phyloP scores from a whole-genome alignment of 2,113 vertebrate genomes.

The Dascyllus trimaculatus region DNA sequence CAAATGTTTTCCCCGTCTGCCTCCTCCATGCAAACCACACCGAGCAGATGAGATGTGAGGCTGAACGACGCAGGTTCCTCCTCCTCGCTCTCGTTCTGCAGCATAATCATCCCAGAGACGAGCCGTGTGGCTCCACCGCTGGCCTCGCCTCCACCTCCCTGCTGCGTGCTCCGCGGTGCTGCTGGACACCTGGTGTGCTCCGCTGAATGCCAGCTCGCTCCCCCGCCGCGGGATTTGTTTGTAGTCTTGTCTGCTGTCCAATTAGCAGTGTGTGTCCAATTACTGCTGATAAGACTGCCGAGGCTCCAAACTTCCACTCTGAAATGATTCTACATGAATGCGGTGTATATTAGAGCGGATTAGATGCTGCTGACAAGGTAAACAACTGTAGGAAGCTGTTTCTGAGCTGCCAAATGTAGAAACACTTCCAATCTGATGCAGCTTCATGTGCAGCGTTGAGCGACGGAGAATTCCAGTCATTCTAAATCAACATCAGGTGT shows the following conservation, averaged over 20 bases:
- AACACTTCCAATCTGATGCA: no score
- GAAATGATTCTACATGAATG: neutral
- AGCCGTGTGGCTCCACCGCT: neutral
- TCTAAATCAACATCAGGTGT: no score
- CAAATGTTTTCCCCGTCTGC: neutral
- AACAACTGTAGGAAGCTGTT: no score
- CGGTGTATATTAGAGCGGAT: no score
- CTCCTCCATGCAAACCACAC: neutral
- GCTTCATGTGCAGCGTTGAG: no score
- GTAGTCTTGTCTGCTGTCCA: conserved; percentile 34
- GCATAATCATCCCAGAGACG: neutral
- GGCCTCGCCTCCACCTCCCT: conserved; percentile 31
- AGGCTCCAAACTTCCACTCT: neutral
- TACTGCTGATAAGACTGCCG: neutral
- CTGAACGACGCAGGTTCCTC: neutral
- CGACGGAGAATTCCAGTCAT: no score
- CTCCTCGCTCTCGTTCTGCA: neutral
- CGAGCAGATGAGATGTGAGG: no score
- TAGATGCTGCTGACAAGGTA: no score
- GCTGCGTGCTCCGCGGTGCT: conserved; percentile 33
- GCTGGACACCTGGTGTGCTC: conserved; percentile 31
- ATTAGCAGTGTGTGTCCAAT: conserved; percentile 2
- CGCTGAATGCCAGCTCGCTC: conserved; percentile 39
- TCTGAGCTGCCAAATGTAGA: no score
- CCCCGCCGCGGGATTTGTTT: conserved; percentile 39